Conservation (phyloP, 2,888 invertebrate species). For the Lithophane ornitopus region DNA sequence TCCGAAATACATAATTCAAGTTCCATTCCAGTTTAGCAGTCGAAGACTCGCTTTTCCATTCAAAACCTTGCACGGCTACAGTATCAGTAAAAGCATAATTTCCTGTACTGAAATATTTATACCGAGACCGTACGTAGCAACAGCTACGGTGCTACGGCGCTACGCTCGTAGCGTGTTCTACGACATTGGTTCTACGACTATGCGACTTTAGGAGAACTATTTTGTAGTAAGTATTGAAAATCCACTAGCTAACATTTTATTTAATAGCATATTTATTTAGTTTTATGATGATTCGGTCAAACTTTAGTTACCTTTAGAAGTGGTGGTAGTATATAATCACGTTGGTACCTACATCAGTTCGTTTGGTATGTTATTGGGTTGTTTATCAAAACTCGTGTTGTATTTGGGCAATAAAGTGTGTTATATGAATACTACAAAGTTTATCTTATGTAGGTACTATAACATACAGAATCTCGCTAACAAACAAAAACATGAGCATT, state of each 20-base stretch:
- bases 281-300: constrained; percentile 28
- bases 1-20: constrained; percentile 75
- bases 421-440: neutral
- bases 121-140: constrained; percentile 75
- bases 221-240: constrained; percentile 53
- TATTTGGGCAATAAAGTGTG: neutral
- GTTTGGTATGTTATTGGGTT: too few relatives aligned
- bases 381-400: neutral
- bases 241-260: constrained; percentile 39
- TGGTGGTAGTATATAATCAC: neutral
- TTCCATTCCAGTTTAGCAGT: constrained; percentile 77
- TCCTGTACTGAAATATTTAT: constrained; percentile 90
- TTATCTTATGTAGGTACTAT: neutral
- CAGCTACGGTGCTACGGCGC: constrained; percentile 72
- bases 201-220: constrained; percentile 56
- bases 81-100: constrained; percentile 88
- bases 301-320: neutral
- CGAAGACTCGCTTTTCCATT: constrained; percentile 81
- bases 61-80: constrained; percentile 77
- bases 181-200: constrained; percentile 75
- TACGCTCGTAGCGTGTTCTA: constrained; percentile 78
- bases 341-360: neutral
- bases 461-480: neutral
- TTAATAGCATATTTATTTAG: constrained; percentile 45
- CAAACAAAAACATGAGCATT: neutral